A percentile compares a stretch with the other conserved stretches of the same genome.
Conservation (phyloP, 2,888 invertebrate species). For the Agriopis aurantiaria region DNA sequence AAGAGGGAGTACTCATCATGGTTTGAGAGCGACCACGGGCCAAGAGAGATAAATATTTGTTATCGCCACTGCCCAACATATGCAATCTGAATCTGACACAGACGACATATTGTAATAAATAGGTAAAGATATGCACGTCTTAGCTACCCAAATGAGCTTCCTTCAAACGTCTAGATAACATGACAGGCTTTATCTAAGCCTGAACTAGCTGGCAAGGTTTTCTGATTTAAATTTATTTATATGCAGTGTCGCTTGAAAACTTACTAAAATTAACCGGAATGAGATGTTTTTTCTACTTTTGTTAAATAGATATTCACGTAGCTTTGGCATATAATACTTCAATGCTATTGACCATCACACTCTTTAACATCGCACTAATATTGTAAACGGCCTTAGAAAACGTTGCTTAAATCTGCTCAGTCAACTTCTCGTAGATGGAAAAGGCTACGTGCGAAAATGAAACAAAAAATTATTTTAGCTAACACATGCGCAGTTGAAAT, state of each 20-base stretch:
- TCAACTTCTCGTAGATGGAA: too few relatives aligned
- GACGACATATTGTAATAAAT: constrained; percentile 46
- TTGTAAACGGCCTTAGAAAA: too few relatives aligned
- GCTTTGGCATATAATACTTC: too few relatives aligned
- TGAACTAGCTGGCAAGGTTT: constrained; percentile 33
- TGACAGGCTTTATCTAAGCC: constrained; percentile 39
- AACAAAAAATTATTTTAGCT: too few relatives aligned
- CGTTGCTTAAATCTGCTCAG: too few relatives aligned
- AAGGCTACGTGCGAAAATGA: too few relatives aligned
- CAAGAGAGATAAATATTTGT: neutral
- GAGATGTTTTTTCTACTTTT: neutral
- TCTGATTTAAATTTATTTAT: constrained; percentile 27
- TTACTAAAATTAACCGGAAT: constrained; percentile 11
- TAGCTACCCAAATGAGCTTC: constrained; percentile 47
- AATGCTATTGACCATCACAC: too few relatives aligned
- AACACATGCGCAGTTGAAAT: too few relatives aligned
- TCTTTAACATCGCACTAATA: too few relatives aligned
- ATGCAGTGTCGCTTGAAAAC: constrained; percentile 14
- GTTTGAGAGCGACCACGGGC: neutral
- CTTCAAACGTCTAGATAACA: constrained; percentile 44
- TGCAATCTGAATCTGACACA: constrained; percentile 31
- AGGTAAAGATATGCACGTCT: constrained; percentile 39
- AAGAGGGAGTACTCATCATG: neutral
- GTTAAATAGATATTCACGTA: too few relatives aligned
- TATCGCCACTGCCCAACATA: constrained; percentile 20